These are phyloP conservation scores for Danio albolineatus DNA, from an alignment of 2,797 vertebrate species.

Conservation along the genomic window DNA sequence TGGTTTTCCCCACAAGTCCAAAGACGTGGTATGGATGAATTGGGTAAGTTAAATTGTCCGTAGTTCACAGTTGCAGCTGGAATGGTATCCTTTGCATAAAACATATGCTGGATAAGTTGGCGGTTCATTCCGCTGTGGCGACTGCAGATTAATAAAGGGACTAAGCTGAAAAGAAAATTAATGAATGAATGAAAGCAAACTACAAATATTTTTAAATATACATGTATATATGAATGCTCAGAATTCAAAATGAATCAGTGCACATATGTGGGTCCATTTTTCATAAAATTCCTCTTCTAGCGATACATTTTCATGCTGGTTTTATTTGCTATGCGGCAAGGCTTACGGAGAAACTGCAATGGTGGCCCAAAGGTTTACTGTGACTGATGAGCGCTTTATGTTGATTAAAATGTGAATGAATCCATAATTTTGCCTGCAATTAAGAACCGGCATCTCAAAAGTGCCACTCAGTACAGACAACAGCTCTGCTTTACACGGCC, in stretches of 20 bases:
- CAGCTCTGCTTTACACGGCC: constrained; percentile 52
- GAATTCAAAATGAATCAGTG: background rate
- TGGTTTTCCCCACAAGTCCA: too few species aligned
- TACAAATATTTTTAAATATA: background rate
- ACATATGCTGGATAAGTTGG: too few species aligned
- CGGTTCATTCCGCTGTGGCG: too few species aligned
- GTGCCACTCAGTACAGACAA: constrained; percentile 59
- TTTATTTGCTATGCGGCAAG: constrained; percentile 17
- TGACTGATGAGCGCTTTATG: constrained; percentile 55
- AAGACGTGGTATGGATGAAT: too few species aligned
- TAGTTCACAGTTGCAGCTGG: too few species aligned
- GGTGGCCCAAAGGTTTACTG: constrained; percentile 40
- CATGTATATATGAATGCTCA: background rate
- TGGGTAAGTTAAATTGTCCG: too few species aligned
- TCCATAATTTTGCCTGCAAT: constrained; percentile 62
- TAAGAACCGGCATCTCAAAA: constrained; percentile 62
- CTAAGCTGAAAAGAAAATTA: too few species aligned
- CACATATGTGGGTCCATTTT: constrained; percentile 9
- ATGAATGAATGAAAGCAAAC: too few species aligned
- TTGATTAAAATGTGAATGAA: constrained; percentile 65
- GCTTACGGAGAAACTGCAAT: constrained; percentile 6
- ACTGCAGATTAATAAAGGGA: too few species aligned
- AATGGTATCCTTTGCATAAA: too few species aligned
- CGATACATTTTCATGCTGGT: background rate
- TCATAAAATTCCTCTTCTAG: constrained; percentile 30